Evolutionary conservation across 2,113 vertebrate genomes (phyloP).

Genomic region (Peromyscus polionotus): DNA sequence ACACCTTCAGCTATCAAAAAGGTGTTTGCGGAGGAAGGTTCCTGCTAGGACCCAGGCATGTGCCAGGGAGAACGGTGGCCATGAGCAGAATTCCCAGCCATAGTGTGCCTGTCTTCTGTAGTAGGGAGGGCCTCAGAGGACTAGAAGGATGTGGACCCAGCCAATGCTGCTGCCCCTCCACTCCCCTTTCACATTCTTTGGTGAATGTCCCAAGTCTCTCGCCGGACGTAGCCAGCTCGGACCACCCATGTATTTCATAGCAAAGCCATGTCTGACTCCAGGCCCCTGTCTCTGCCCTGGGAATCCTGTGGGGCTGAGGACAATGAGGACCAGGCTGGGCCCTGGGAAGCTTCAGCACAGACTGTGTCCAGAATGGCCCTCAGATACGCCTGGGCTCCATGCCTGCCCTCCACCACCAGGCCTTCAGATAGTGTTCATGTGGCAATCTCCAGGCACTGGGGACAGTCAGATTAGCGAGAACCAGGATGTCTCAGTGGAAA

Average conservation of each 20-base stretch:
- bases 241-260: background rate
- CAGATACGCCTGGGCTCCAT: background rate
- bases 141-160: background rate
- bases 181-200: background rate
- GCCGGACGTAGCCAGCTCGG: background rate
- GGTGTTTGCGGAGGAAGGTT: background rate
- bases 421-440: background rate
- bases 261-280: background rate
- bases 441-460: background rate
- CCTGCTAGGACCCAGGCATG: fast-evolving
- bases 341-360: background rate
- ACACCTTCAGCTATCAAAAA: background rate
- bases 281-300: background rate
- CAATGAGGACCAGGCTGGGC: background rate
- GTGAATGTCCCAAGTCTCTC: background rate
- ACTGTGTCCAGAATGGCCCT: background rate
- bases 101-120: background rate
- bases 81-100: background rate
- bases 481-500: background rate
- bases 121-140: background rate
- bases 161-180: background rate
- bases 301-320: background rate
- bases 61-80: background rate
- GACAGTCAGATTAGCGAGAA: no score
- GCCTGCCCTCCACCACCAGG: background rate